Conservation (phyloP, 2,113 vertebrate species). For the Echinops telfairi region DNA sequence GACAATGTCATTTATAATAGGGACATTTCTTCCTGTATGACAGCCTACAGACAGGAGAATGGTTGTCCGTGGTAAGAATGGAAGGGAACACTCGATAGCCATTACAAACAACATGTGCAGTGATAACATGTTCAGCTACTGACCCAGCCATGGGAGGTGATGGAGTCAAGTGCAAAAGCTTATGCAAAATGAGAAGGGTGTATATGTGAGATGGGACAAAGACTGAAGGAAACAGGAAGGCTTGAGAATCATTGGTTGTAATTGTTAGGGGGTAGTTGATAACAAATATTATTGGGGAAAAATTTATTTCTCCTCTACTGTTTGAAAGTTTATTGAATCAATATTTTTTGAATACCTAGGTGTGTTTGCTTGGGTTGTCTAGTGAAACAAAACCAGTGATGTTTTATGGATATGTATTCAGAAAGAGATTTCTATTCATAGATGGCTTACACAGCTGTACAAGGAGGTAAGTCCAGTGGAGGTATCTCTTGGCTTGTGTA, state of each 20-base stretch:
- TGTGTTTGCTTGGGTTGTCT: too few species aligned
- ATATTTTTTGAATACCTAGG: background rate
- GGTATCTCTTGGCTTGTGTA: too few species aligned
- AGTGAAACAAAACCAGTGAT: too few species aligned
- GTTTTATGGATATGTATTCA: too few species aligned
- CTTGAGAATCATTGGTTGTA: background rate
- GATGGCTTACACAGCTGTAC: too few species aligned
- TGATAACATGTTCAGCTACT: background rate
- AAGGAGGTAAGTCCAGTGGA: too few species aligned
- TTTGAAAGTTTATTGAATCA: background rate
- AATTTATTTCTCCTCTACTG: slow-evolving; percentile 34
- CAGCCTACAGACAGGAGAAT: background rate
- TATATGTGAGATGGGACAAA: background rate
- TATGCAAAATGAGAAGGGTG: background rate
- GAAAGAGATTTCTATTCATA: too few species aligned
- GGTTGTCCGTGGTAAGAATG: background rate
- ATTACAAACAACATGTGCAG: background rate
- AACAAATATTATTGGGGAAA: background rate
- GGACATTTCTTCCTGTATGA: background rate
- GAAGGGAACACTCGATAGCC: too few species aligned
- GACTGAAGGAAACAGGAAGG: background rate
- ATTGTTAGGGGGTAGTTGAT: slow-evolving; percentile 4
- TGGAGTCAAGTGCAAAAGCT: background rate
- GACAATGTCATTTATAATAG: background rate
- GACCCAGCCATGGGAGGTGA: background rate